Evolutionary conservation across 2,888 invertebrate species (phyloP), one percentile per base, ranked within the genome.

Genomic region (Machimus rusticus): DNA sequence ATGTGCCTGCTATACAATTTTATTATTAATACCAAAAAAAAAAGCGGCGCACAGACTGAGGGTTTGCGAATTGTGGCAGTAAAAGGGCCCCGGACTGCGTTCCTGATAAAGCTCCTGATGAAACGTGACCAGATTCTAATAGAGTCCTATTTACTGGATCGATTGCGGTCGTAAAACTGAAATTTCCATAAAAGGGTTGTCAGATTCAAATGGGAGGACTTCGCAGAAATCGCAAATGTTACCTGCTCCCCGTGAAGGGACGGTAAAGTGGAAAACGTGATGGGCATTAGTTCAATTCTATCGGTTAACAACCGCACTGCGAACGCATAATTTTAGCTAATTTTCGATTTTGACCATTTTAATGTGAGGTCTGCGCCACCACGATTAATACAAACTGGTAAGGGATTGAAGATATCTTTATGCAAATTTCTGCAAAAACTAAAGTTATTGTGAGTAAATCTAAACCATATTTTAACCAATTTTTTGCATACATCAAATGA

Each of bases 81-180:
- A 66, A 66, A 66, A 66, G 66, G 12, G 2, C 9, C 23, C 9
- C 9, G 66, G 23, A 19, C 66, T 19, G 66, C 4, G 28, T 9
- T 66, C 34, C 74, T 37, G 76, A 37, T 76, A 76, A 76, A 76
- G 76, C 28, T 34, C 19, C 76, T 37, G 34, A 76, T 76, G 76
- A 76, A 76, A 76, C 76, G 76, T 76, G 76, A 76, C 34, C 76
- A 76, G 76, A 76, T 76, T 76, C 37, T 76, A 76, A 37, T 76
- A 37, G 37, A 37, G 76, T 16, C 34, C 76, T 37, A 76, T 76
- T 76, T 76, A 34, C n/a, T n/a, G 76, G 76, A 76, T 76, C 76
- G 76, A 76, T 76, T 76, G 76, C 37, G 34, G 76, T 76, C 76
- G 76, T 76, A 76, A 76, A 76, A 76, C 76, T 76, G 76, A 34